Percentiles rank a stretch among this genome's conserved stretches.
These are phyloP conservation scores for Amphiprion clarkii DNA, from an alignment of 2,797 vertebrate genomes.

Conservation along the genomic window DNA sequence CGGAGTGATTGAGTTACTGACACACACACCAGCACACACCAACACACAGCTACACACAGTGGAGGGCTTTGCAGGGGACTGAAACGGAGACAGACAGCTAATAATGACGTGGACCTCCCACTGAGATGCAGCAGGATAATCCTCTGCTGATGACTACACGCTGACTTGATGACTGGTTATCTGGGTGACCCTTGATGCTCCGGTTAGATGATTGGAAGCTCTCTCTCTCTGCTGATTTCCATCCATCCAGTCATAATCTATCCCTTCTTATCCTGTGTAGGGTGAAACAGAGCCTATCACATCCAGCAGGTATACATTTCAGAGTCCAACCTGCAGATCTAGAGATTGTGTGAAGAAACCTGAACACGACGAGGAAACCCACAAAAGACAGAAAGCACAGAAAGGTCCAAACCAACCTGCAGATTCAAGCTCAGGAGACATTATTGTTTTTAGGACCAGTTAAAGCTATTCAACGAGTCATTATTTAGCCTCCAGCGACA, in stretches of 20 bases:
- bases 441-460: too few species aligned
- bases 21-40: constrained; percentile 33
- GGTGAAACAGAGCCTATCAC: too few species aligned
- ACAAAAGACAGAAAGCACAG: too few species aligned
- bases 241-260: background rate
- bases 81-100: constrained; percentile 59
- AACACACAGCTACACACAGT: constrained; percentile 24
- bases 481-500: too few species aligned
- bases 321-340: too few species aligned
- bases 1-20: constrained; percentile 72
- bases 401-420: too few species aligned
- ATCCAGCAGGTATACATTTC: too few species aligned
- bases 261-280: background rate
- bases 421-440: too few species aligned
- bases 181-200: constrained; percentile 8
- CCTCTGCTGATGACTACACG: constrained; percentile 30
- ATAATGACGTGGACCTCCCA: constrained; percentile 60
- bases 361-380: too few species aligned
- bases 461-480: too few species aligned
- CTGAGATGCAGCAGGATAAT: constrained; percentile 48
- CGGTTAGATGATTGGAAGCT: background rate
- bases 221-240: constrained; percentile 11
- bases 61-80: constrained; percentile 56
- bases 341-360: too few species aligned
- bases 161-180: constrained; percentile 35